These are phyloP conservation scores for Metalampra italica DNA, from an alignment of 2,888 invertebrate species.

Conservation along the genomic window DNA sequence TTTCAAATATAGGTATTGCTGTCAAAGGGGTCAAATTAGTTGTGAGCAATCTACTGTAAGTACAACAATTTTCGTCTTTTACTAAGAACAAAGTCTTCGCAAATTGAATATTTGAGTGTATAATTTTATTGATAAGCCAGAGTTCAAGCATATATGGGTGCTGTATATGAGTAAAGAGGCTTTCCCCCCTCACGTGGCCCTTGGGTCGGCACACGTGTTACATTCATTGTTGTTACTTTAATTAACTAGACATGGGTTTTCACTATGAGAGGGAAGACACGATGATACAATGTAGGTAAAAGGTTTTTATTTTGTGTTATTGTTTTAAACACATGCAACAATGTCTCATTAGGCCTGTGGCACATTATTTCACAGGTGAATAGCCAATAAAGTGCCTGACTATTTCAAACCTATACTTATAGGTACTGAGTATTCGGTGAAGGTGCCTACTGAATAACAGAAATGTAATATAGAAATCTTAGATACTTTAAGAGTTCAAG, in stretches of 20 bases:
- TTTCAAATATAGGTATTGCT: no score
- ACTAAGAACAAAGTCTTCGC: not conserved
- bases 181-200: constrained; percentile 36
- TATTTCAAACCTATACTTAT: no score
- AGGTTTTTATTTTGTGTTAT: constrained; percentile 6
- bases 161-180: constrained; percentile 11
- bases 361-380: no score
- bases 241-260: constrained; percentile 42
- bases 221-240: constrained; percentile 35
- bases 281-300: constrained; percentile 11
- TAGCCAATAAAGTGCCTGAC: no score
- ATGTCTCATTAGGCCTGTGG: not conserved
- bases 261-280: constrained; percentile 24
- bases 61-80: no score
- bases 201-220: constrained; percentile 29
- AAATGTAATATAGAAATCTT: no score
- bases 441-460: no score
- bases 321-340: not conserved
- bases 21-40: no score
- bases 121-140: not conserved
- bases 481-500: no score
- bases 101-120: not conserved
- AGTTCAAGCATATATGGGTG: not conserved
- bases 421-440: no score
- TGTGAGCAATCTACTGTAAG: no score